Conservation (phyloP, 1,140 invertebrate species). For the Antheraea mylitta region DNA sequence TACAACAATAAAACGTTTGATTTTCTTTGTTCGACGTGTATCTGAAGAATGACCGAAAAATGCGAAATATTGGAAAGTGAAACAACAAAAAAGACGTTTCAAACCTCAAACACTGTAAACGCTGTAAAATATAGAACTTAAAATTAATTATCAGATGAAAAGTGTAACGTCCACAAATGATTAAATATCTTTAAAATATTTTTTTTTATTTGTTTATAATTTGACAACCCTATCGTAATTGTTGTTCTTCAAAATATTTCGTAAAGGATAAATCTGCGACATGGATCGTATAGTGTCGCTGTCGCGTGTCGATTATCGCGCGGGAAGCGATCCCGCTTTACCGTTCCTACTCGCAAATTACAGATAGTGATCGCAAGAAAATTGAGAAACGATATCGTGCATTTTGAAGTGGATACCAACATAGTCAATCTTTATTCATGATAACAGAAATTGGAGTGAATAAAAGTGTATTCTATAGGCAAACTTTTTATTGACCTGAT, state of each 20-base stretch:
- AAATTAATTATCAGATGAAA: too few species aligned
- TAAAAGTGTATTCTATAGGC: not conserved
- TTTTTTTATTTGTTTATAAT: not conserved
- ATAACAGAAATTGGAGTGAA: not conserved
- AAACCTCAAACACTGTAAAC: too few species aligned
- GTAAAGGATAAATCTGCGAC: constrained; percentile 10
- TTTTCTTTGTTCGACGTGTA: too few species aligned
- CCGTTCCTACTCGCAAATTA: constrained; percentile 40
- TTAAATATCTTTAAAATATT: too few species aligned
- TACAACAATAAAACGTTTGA: too few species aligned
- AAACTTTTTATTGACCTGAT: not conserved
- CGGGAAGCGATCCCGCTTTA: constrained; percentile 34
- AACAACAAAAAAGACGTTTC: too few species aligned
- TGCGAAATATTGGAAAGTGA: too few species aligned
- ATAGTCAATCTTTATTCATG: constrained; percentile 3
- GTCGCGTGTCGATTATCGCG: constrained; percentile 59
- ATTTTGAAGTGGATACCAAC: constrained; percentile 4
- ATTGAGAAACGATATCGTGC: constrained; percentile 23
- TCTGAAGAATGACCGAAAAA: too few species aligned
- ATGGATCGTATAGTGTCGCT: constrained; percentile 34
- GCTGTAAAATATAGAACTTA: too few species aligned
- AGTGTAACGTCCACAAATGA: too few species aligned
- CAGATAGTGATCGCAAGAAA: constrained; percentile 36
- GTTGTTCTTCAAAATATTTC: constrained; percentile 30
- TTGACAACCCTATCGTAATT: constrained; percentile 21